Base-by-base conservation (phyloP, 2,113 vertebrate species). In the Ibidorhyncha struthersii region DNA sequence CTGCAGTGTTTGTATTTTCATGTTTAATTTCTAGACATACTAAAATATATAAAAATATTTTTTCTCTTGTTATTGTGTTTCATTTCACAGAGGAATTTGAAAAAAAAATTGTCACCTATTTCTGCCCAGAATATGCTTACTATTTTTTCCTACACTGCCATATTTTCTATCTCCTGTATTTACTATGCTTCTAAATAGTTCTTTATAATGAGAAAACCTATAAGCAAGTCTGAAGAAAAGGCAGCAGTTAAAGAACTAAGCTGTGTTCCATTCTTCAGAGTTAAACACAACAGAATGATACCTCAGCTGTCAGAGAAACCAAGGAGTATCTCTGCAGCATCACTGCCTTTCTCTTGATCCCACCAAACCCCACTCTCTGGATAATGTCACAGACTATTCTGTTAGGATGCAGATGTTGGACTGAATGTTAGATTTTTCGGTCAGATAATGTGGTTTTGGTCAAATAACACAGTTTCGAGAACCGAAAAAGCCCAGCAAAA, bases 281-380 rank as follows among this genome's bases (percentile, higher is more conserved):
- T 11, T 34, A 78, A 58, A 62, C 18, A 6, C 29, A 56, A 47
- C 18, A 22, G 22, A 63, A 6, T 25, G 14, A 26, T 49, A 72
- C 22, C 16, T 61, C 43, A 63, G 49, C 38, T 62, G 41, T 38
- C 45, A 49, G 8, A 49, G 76, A 53, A 59, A 53, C 23, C 26
- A 36, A 63, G 11, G 8, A 43, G 13, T 4, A 59, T 45, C 43
- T n/a, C 43, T 47, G 26, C 55, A 59, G 38, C 16, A 20, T 32
- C 38, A 34, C 20, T 1, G 3, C 3, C 12, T 45, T 67, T 41
- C 38, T 62, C 43, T 62, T 29, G 15, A 58, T 23, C 18, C 20
- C 30, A 2, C 0, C 27, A 61, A 15, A 1, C 1, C 6, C 9
- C 38, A 25, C 27, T 38, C 32, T 38, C 50, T 78, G 40, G 30